Evolutionary conservation across 2,888 invertebrate species (phyloP).

Genomic region (Drosophila flavopinicola): DNA sequence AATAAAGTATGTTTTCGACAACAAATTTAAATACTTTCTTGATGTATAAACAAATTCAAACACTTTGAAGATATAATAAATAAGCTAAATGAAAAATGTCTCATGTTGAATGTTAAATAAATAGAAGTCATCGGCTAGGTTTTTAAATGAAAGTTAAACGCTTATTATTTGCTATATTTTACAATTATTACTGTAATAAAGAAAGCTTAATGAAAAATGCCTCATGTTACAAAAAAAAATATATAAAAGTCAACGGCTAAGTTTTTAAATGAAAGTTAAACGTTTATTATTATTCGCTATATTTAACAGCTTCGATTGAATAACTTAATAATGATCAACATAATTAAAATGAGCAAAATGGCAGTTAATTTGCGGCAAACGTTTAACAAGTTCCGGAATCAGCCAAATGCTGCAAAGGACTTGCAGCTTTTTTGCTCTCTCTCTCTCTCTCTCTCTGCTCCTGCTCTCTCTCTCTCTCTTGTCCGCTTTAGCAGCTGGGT

Average conservation of each 20-base stretch:
- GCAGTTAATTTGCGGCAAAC: slow-evolving; percentile 17
- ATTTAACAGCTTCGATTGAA: neutral
- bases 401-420: slow-evolving; percentile 40
- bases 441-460: neutral
- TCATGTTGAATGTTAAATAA: too few relatives aligned
- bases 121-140: too few relatives aligned
- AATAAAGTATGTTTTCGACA: too few relatives aligned
- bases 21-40: too few relatives aligned
- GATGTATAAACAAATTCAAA: too few relatives aligned
- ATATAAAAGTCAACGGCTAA: neutral
- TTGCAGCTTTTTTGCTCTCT: slow-evolving; percentile 6
- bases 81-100: too few relatives aligned
- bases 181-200: too few relatives aligned
- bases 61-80: too few relatives aligned
- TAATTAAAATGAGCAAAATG: neutral
- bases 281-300: neutral
- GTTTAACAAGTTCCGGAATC: slow-evolving; percentile 58
- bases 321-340: neutral
- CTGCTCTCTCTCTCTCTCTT: slow-evolving; percentile 7
- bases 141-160: too few relatives aligned
- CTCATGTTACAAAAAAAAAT: neutral
- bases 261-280: too few relatives aligned
- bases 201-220: too few relatives aligned
- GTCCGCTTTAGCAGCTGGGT: slow-evolving; percentile 14
- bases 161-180: too few relatives aligned